Evolutionary conservation across 1,140 invertebrate species (phyloP).

Genomic region (Orchestia grillus): DNA sequence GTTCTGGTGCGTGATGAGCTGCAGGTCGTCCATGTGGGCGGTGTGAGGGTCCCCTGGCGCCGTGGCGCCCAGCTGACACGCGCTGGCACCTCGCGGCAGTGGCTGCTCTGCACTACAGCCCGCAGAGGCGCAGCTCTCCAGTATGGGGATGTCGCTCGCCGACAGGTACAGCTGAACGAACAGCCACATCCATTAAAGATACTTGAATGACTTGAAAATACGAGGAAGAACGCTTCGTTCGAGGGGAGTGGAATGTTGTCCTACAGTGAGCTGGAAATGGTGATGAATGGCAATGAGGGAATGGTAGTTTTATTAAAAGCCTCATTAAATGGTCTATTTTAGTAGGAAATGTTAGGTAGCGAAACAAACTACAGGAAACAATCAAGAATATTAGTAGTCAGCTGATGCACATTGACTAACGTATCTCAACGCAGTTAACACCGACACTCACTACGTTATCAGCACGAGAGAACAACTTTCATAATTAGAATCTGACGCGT

Average conservation of each 20-base stretch:
- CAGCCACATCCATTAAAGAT: neutral
- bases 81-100: neutral
- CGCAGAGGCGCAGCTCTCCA: constrained; percentile 19
- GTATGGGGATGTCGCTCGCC: constrained; percentile 35
- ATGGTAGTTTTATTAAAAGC: neutral
- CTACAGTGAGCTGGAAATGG: neutral
- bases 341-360: neutral
- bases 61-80: neutral
- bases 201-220: neutral
- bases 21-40: constrained; percentile 30
- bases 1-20: constrained; percentile 14
- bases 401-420: too few species aligned
- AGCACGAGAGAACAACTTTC: too few species aligned
- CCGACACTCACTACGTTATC: too few species aligned
- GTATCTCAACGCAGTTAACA: too few species aligned
- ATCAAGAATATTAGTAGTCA: too few species aligned
- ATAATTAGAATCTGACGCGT: too few species aligned
- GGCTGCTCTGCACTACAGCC: neutral
- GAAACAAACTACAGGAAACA: neutral
- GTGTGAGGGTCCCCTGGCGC: neutral
- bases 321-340: neutral
- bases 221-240: neutral
- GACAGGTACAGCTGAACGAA: constrained; percentile 52
- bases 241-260: neutral
- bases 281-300: neutral